These are phyloP conservation scores for Hycleus cichorii DNA, from an alignment of 1,140 invertebrate species.

Conservation along the genomic window DNA sequence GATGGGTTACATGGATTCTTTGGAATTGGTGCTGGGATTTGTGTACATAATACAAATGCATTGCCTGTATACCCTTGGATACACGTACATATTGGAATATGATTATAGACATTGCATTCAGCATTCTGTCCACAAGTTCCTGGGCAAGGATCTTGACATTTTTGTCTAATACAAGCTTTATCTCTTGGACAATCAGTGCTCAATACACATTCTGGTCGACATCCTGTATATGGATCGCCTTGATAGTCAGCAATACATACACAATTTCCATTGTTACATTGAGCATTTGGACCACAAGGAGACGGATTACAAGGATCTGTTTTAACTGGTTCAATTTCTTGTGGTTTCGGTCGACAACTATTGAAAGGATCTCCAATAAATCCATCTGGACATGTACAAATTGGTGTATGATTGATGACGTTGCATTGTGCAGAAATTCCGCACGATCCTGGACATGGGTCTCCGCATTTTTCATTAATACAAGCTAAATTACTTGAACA, in stretches of 20 bases:
- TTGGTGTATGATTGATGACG: constrained; percentile 51
- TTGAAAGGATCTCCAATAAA: constrained; percentile 58
- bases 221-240: constrained; percentile 54
- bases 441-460: constrained; percentile 61
- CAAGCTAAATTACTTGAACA: constrained; percentile 54
- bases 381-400: constrained; percentile 50
- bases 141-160: constrained; percentile 59
- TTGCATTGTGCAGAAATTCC: constrained; percentile 55
- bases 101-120: constrained; percentile 56
- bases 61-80: constrained; percentile 53
- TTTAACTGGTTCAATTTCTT: constrained; percentile 17
- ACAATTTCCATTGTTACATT: constrained; percentile 52
- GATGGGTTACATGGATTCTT: constrained; percentile 57
- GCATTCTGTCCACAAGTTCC: constrained; percentile 61
- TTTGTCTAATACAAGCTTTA: constrained; percentile 53
- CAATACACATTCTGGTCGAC: constrained; percentile 59
- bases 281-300: constrained; percentile 45
- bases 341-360: constrained; percentile 44
- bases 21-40: constrained; percentile 25
- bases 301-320: constrained; percentile 11
- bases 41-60: constrained; percentile 55
- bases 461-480: constrained; percentile 53
- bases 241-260: constrained; percentile 52
- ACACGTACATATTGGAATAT: constrained; percentile 63
- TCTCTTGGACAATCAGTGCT: constrained; percentile 61